A percentile compares a stretch with the other conserved stretches of the same genome.
These are phyloP conservation scores for Lithophane socia DNA, from an alignment of 2,888 invertebrate species.

Conservation along the genomic window DNA sequence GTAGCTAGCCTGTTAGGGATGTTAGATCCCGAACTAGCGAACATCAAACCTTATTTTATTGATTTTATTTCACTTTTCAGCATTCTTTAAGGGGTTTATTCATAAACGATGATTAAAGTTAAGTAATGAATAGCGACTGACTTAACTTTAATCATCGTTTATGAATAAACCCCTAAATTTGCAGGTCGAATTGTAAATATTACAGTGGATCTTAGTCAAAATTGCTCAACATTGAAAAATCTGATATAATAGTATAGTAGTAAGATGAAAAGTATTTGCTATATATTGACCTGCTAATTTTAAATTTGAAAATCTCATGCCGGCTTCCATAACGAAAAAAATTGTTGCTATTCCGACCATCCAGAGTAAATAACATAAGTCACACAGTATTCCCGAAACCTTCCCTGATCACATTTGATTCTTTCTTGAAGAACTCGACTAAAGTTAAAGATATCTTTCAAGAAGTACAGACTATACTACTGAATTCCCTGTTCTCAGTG, in stretches of 20 bases:
- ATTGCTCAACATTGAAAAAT: too few relatives aligned
- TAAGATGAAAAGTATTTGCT: not conserved
- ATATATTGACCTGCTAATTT: not conserved
- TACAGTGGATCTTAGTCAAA: not conserved
- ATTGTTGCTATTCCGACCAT: not conserved
- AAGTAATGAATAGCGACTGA: too few relatives aligned
- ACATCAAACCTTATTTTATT: not conserved
- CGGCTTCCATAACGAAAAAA: too few relatives aligned
- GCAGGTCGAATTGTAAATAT: not conserved
- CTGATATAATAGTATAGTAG: not conserved
- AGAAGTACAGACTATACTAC: constrained; percentile 34
- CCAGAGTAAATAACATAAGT: not conserved
- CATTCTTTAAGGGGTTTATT: too few relatives aligned
- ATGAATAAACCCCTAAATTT: not conserved
- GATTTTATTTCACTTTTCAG: not conserved
- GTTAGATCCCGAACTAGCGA: not conserved
- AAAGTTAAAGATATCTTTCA: not conserved
- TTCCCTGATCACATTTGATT: not conserved
- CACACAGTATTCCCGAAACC: not conserved
- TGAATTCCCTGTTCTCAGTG: constrained; percentile 49
- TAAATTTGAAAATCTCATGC: not conserved
- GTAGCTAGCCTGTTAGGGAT: not conserved
- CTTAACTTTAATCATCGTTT: too few relatives aligned
- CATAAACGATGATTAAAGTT: too few relatives aligned
- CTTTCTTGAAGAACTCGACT: not conserved